Evolutionary conservation across 2,797 vertebrate species (phyloP).

Genomic region (Poecilia gillii): DNA sequence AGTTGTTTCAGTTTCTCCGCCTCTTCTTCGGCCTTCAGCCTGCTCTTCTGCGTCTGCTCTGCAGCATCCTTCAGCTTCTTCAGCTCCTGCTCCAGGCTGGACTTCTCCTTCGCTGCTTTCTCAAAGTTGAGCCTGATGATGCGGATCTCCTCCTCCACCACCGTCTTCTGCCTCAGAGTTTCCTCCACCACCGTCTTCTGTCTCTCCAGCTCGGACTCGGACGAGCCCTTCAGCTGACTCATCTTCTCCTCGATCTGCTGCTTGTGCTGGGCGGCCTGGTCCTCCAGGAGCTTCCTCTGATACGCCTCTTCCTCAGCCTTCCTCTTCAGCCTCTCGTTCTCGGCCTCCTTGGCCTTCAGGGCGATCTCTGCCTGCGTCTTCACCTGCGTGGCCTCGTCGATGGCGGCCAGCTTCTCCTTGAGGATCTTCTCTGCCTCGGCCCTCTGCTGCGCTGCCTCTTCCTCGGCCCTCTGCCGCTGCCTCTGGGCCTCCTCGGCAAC

Average conservation of each 20-base stretch:
- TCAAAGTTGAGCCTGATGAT: constrained; percentile 91
- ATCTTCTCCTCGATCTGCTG: constrained; percentile 94
- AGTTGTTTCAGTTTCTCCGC: constrained; percentile 87
- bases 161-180: constrained; percentile 87
- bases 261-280: constrained; percentile 93
- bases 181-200: constrained; percentile 93
- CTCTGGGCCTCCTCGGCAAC: constrained; percentile 92
- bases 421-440: constrained; percentile 92
- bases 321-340: constrained; percentile 92
- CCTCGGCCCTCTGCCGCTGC: constrained; percentile 91
- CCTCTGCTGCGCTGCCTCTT: constrained; percentile 88
- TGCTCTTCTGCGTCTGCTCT: constrained; percentile 89
- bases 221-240: constrained; percentile 86
- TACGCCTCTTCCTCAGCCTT: constrained; percentile 94
- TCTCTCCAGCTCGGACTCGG: constrained; percentile 86
- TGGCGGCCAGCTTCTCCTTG: constrained; percentile 91
- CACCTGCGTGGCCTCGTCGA: constrained; percentile 89
- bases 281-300: constrained; percentile 92
- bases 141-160: constrained; percentile 94
- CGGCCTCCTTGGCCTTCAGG: constrained; percentile 94
- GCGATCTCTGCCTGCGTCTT: constrained; percentile 93
- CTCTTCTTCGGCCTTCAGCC: constrained; percentile 88
- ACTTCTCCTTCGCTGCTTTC: constrained; percentile 88
- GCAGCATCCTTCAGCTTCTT: constrained; percentile 87
- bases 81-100: constrained; percentile 89